Evolutionary conservation across 2,797 vertebrate species (phyloP), one percentile per base, ranked within the genome.

Genomic region (Danio jaintianensis): DNA sequence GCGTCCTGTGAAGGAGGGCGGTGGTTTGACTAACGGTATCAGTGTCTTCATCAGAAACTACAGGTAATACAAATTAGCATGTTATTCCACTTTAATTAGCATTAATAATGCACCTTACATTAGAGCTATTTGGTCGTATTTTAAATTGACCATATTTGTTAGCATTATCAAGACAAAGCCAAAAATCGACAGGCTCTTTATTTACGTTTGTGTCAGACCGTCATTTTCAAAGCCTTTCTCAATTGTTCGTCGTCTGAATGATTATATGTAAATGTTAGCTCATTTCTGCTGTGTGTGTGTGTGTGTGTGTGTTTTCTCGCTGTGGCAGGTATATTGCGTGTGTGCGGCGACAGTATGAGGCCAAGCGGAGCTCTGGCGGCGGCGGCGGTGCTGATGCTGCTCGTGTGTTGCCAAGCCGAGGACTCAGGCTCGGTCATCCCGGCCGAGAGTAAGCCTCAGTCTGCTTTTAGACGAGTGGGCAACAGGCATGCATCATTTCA

Each of bases 381-480:
- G 29, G 29, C 29, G 29, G 29, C 91, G 77, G 83, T 87, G 83
- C 48, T 90, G 83, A 59, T 89, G 6, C 93, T 92, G 85, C 86
- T 95, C 2, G 74, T 95, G 15, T 88, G 90, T 61, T 12, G 83
- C 9, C 86, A 87, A 79, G 92, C 93, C 47, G 93, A 94, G 81
- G 94, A 94, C 84, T 82, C 91, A 0, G 96, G 96, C 85, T 96
- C 95, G 6, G 92, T 95, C 79, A 95, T 97, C 75, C 95, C 95
- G 74, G 94, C 96, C 10, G 96, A 97, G 90, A 97, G 96, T 96
- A 93, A 0, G 96, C 59, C 58, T 36, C 43, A 22, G 18, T 42
- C 4, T 15, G 70, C 55, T 29, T 38, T 56, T 58, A 55, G 36
- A 58, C 42, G n/a, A 40, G 13, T 45, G 4, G 8, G 3, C 15